Base-by-base conservation (phyloP, 2,888 invertebrate species). In the Pseudoips prasinana region DNA sequence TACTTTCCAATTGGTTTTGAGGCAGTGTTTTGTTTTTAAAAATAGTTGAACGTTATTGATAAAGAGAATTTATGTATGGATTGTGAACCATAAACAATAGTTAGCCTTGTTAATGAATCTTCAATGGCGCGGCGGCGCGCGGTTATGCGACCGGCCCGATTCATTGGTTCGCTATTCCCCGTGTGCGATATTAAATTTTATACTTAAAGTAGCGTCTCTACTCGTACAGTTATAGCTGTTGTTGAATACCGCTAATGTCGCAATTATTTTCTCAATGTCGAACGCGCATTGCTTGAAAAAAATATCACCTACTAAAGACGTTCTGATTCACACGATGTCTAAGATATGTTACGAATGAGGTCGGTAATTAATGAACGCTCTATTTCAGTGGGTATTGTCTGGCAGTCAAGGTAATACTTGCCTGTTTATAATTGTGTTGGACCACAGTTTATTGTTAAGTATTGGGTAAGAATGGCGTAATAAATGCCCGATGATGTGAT, bases 71-170 rank as follows among this genome's bases (percentile, higher is more conserved):
- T 51, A n/a, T n/a, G 14, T 14, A 14, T 14, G 14, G 14, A 68
- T 70, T 61, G 58, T 54, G 58, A 58, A 58, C 58, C 59, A 63
- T 66, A 66, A 77, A 81, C 76, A 81, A 81, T 76, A 68, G 70
- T 60, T 67, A 66, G 70, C 83, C 85, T 86, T 81, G 84, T 81
- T 81, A 79, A 80, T 85, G 86, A 83, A 83, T 60, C 64, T 53
- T n/a, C 62, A 66, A 64, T 64, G 49, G 46, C 67, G 68, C 77
- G 76, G 45, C 46, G 40, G 45, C 29, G 40, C 29, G 52, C 44
- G 56, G 73, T 69, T 78, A 73, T 73, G 74, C 56, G 70, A 73
- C 59, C 58, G 57, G 48, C 64, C 56, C 66, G 61, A 67, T 56
- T 66, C 61, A 58, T 60, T 52, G 54, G 53, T 50, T 53, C 45